A percentile compares a stretch with the other conserved stretches of the same genome.
phyloP scores from a whole-genome alignment of 2,113 vertebrate species.

The Hydrolagus affinis region DNA sequence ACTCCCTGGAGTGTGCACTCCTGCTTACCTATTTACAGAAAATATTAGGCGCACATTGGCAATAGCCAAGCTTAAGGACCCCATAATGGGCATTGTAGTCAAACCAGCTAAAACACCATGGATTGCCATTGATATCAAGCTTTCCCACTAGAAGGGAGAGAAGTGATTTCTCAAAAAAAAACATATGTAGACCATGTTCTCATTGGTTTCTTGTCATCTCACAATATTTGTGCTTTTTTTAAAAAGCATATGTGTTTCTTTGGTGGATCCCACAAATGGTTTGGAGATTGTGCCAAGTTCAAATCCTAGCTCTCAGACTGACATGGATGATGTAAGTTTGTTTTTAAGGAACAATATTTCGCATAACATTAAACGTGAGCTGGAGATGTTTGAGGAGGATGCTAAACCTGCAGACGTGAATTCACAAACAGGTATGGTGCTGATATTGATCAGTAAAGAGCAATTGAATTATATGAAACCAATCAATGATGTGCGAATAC shows the following conservation, averaged over 20 bases:
- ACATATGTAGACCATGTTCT: too few relatives aligned
- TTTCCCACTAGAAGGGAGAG: too few relatives aligned
- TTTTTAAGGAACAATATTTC: neutral
- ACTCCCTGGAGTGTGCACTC: too few relatives aligned
- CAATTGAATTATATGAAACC: too few relatives aligned
- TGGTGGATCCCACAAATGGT: slow-evolving; percentile 30
- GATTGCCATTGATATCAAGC: too few relatives aligned
- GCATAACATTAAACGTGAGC: neutral
- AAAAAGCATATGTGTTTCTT: slow-evolving; percentile 45
- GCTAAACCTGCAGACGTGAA: neutral
- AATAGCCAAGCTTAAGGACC: too few relatives aligned
- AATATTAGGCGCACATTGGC: too few relatives aligned
- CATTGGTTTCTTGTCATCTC: neutral
- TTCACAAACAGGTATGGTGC: slow-evolving; percentile 17
- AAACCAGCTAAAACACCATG: too few relatives aligned
- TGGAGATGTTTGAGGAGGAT: slow-evolving; percentile 8
- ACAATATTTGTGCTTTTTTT: slow-evolving; percentile 27
- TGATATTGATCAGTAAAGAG: neutral
- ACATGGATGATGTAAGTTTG: slow-evolving; percentile 37
- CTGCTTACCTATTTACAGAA: too few relatives aligned
- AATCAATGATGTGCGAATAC: too few relatives aligned
- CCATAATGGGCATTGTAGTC: too few relatives aligned
- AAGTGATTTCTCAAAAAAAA: too few relatives aligned
- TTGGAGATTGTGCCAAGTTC: slow-evolving; percentile 60
- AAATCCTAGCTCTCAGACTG: slow-evolving; percentile 52